Evolutionary conservation across 1,140 invertebrate species (phyloP), one percentile per base, ranked within the genome.

Genomic region (Neodiprion lecontei): DNA sequence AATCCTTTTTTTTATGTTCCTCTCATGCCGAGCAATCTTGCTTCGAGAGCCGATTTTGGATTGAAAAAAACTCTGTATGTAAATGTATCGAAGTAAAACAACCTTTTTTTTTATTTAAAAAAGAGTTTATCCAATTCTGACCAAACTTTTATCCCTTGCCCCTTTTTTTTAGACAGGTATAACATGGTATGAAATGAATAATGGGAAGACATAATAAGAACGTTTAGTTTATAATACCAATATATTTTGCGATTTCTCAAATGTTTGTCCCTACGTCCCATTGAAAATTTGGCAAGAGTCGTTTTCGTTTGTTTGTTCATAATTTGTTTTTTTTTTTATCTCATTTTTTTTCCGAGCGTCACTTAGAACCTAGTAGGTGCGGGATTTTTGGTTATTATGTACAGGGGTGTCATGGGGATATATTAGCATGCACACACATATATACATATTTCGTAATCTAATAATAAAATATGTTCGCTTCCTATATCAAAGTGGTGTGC

Each of bases 281-380:
- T 84, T 82, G 80, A 82, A 84, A 86, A 84, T 86, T 86, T 86
- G 84, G 84, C 84, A 86, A 85, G 82, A 84, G 80, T 85, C 76
- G 78, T 83, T 84, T 12, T 84, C 78, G 75, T 82, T 61, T 61
- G 11, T 61, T 61, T 11, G 11, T 61, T 61, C 9, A 11, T 53
- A 53, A 17, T 9, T n/a, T 61, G 0, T n/a, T 61, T 61, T 61
- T 14, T 61, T n/a, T 11, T 9, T 53, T 53, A 10, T 53, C n/a
- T 61, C n/a, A 12, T 61, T 61, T 61, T 11, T 9, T 80, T 81
- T 72, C 79, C 76, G 70, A 79, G 75, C 80, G 77, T 83, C 70
- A 79, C 79, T 82, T 83, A 80, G 70, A 75, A 74, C 72, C 73
- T 78, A 74, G 67, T 49, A 12, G 61, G 75, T 79, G 76, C 74